Conservation (phyloP, 2,888 invertebrate genomes). For the Charanyca ferruginea region DNA sequence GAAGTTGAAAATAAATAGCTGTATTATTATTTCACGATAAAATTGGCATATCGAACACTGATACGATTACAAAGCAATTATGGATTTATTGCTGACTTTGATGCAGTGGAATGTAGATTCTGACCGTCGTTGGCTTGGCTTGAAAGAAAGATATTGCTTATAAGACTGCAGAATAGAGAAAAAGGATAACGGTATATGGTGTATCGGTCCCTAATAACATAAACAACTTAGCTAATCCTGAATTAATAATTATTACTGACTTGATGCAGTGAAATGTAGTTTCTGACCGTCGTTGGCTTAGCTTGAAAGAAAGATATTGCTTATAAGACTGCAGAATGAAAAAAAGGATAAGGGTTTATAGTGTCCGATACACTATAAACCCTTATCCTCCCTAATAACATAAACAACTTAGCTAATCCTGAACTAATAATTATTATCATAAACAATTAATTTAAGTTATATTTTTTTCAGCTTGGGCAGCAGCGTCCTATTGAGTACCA, state of each 20-base stretch:
- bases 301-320: neutral
- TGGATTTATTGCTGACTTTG: neutral
- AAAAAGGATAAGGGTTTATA: neutral
- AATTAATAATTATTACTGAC: too few relatives aligned
- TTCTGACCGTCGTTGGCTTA: neutral
- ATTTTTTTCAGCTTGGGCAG: too few relatives aligned
- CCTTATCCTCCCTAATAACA: too few relatives aligned
- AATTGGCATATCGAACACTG: constrained; percentile 18
- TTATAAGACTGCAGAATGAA: neutral
- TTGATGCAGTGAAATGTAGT: neutral
- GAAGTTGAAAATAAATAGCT: constrained; percentile 15
- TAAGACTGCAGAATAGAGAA: neutral
- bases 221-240: too few relatives aligned
- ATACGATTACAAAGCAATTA: neutral
- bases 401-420: too few relatives aligned
- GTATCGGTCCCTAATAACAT: too few relatives aligned
- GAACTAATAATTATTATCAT: too few relatives aligned
- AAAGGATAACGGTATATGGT: neutral
- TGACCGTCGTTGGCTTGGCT: neutral
- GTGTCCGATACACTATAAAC: too few relatives aligned
- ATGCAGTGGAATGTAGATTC: neutral
- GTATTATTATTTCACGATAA: constrained; percentile 23
- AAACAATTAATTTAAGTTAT: too few relatives aligned
- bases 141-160: neutral
- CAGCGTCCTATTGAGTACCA: too few relatives aligned